Evolutionary conservation across 2,888 invertebrate genomes (phyloP).

Genomic region (Mythimna vitellina): DNA sequence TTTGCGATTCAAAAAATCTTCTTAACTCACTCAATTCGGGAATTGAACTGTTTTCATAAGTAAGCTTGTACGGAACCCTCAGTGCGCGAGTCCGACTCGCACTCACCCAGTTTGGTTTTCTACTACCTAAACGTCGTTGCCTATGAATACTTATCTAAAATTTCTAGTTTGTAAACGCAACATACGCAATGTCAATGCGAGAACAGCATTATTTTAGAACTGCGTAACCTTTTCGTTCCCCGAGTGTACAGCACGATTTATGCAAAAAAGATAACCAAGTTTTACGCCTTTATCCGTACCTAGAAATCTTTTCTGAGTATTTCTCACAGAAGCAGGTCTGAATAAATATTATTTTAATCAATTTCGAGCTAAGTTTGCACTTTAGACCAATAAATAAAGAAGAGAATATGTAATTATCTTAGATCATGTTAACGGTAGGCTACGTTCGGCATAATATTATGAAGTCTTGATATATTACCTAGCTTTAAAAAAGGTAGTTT

Average conservation of each 20-base stretch:
- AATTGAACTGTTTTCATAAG: no score
- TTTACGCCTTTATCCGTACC: conserved; percentile 23
- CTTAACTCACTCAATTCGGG: no score
- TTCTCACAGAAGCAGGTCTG: conserved; percentile 24
- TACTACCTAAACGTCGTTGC: no score
- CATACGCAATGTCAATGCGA: neutral
- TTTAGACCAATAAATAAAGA: conserved; percentile 22
- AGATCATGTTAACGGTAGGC: conserved; percentile 26
- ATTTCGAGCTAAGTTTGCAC: conserved; percentile 15
- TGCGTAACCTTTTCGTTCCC: neutral
- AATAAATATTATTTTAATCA: conserved; percentile 32
- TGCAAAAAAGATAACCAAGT: conserved; percentile 41
- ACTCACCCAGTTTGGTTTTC: no score
- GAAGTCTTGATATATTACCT: conserved; percentile 22
- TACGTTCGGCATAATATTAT: conserved; percentile 9
- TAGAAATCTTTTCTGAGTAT: conserved; percentile 31
- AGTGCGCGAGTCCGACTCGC: no score
- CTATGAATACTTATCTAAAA: neutral
- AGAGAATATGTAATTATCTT: conserved; percentile 19
- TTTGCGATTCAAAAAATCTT: no score
- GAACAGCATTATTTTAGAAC: neutral
- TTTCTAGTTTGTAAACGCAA: neutral
- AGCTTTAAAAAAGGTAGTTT: neutral
- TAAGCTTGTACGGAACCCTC: no score
- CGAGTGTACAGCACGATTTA: conserved; percentile 17